Conservation (phyloP, 1,140 invertebrate genomes). For the Drosophila prosaltans region DNA sequence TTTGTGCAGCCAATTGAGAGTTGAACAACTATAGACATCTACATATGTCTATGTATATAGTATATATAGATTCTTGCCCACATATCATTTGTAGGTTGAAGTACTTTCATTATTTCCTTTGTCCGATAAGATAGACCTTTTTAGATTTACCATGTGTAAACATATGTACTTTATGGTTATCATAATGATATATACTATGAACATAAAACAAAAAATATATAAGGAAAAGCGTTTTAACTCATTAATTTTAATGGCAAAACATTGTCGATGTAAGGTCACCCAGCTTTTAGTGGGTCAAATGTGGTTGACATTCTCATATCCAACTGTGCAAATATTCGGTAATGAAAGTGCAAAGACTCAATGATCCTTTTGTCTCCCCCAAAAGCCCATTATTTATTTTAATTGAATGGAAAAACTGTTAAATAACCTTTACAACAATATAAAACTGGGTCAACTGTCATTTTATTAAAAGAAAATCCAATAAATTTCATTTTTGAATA, state of each 20-base stretch:
- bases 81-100: conserved; percentile 41
- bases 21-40: too few species aligned
- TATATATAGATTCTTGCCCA: neutral
- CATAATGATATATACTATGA: too few species aligned
- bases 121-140: conserved; percentile 48
- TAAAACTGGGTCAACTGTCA: neutral
- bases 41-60: conserved; percentile 1
- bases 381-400: neutral
- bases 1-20: neutral
- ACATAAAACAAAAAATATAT: too few species aligned
- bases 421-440: neutral
- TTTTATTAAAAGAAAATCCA: conserved; percentile 19
- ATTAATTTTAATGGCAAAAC: neutral
- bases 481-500: conserved; percentile 14
- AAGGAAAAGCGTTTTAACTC: neutral
- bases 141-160: conserved; percentile 15
- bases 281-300: conserved; percentile 15
- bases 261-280: neutral
- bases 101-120: conserved; percentile 16
- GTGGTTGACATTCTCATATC: conserved; percentile 1
- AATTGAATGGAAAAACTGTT: neutral
- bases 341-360: conserved; percentile 1
- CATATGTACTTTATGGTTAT: neutral
- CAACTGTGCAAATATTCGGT: conserved; percentile 10
- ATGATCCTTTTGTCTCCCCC: conserved; percentile 3